These are phyloP conservation scores for Sebastes fasciatus DNA, from an alignment of 2,113 vertebrate species.

Conservation along the genomic window DNA sequence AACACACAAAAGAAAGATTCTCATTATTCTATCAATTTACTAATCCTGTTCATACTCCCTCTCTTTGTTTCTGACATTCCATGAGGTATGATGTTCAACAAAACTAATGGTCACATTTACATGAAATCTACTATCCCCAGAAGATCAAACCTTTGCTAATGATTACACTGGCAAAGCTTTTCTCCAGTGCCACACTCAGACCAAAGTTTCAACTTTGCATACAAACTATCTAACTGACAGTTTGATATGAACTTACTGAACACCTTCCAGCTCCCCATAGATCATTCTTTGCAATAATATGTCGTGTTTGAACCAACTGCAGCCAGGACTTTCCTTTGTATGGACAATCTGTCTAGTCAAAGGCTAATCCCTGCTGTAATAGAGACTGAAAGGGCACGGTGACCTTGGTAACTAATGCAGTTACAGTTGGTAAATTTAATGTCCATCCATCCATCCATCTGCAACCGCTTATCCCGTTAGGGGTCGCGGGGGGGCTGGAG, in stretches of 20 bases:
- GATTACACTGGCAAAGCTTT: not conserved
- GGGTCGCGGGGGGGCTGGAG: too few relatives aligned
- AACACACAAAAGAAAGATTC: not conserved
- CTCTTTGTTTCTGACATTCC: not conserved
- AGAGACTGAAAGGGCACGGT: slow-evolving; percentile 37
- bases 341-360: not conserved
- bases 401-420: slow-evolving; percentile 61
- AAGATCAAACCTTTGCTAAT: not conserved
- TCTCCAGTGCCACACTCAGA: not conserved
- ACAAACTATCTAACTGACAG: too few relatives aligned
- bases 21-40: not conserved
- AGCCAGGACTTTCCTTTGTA: not conserved
- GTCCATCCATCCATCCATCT: too few relatives aligned
- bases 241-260: not conserved
- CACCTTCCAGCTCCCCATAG: not conserved
- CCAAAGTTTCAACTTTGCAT: not conserved
- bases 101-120: not conserved
- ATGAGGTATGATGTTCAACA: not conserved
- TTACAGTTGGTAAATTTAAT: slow-evolving; percentile 58
- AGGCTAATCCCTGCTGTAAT: slow-evolving; percentile 11
- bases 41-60: not conserved
- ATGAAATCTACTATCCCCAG: not conserved
- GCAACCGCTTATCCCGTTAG: too few relatives aligned
- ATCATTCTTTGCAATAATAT: not conserved
- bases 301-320: not conserved